Conservation (phyloP, 2,797 vertebrate species). For the Todus mexicanus region DNA sequence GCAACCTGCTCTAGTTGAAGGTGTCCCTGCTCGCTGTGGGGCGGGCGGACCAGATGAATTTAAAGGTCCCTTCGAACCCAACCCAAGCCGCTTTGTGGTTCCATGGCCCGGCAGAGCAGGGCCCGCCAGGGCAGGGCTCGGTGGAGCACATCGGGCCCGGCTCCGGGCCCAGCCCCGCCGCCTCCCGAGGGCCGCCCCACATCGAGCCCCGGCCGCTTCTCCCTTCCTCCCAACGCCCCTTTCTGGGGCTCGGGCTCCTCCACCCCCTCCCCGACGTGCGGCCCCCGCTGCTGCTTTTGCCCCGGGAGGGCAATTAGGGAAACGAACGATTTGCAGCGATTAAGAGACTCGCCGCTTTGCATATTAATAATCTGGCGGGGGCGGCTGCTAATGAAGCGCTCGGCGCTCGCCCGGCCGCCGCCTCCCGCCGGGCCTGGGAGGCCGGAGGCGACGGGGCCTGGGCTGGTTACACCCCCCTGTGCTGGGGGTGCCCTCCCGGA, state of each 20-base stretch:
- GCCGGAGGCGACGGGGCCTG: neutral
- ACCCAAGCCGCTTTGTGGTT: no score
- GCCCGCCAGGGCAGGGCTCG: neutral
- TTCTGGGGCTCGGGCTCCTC: neutral
- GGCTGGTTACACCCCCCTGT: no score
- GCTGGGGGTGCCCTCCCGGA: neutral
- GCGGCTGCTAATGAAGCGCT: neutral
- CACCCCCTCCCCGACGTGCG: no score
- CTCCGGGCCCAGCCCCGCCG: no score
- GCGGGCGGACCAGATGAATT: neutral
- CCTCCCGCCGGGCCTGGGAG: neutral
- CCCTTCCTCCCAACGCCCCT: neutral
- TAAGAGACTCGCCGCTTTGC: neutral
- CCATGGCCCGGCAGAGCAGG: neutral
- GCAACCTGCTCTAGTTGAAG: neutral
- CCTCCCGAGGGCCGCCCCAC: neutral
- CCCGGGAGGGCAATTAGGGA: neutral
- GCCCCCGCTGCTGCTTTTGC: neutral
- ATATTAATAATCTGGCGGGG: neutral
- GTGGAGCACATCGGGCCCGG: neutral
- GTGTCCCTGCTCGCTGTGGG: neutral
- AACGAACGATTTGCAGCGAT: neutral
- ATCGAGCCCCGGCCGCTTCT: neutral
- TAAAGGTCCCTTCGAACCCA: neutral
- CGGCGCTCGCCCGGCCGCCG: neutral